A percentile compares a stretch with the other conserved stretches of the same genome.
phyloP scores from a whole-genome alignment of 2,888 invertebrate genomes.

The Latheticus oryzae region DNA sequence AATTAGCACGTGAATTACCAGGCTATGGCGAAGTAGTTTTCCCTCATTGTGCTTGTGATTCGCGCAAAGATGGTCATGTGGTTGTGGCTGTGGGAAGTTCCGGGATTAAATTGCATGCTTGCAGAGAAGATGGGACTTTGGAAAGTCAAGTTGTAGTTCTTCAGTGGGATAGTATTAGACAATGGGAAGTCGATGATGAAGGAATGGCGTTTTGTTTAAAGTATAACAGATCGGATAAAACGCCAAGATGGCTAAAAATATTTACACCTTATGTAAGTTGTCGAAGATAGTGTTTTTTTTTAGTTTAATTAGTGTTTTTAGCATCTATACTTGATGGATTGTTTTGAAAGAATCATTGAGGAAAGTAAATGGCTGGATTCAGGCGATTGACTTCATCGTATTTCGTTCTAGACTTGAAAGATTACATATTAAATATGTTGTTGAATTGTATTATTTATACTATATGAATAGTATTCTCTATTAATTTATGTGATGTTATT shows the following conservation, averaged over 20 bases:
- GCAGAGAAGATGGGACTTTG: constrained; percentile 82
- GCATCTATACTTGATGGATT: constrained; percentile 92
- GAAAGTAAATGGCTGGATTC: constrained; percentile 89
- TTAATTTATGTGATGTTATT: constrained; percentile 41
- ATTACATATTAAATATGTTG: constrained; percentile 41
- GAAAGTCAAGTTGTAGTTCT: constrained; percentile 84
- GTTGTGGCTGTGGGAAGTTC: constrained; percentile 68
- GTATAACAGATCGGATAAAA: constrained; percentile 84
- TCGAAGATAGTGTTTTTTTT: constrained; percentile 58
- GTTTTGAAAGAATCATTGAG: constrained; percentile 95
- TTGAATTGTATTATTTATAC: constrained; percentile 40
- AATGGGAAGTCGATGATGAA: constrained; percentile 93
- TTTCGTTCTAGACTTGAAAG: constrained; percentile 20
- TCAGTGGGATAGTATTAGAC: constrained; percentile 83
- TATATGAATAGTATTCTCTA: constrained; percentile 39
- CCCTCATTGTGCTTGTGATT: constrained; percentile 94
- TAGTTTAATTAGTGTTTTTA: constrained; percentile 60
- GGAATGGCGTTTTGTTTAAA: constrained; percentile 91
- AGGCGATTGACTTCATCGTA: constrained; percentile 73
- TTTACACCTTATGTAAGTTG: constrained; percentile 88
- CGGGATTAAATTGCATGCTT: constrained; percentile 83
- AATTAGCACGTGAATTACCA: constrained; percentile 84
- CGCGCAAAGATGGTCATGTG: constrained; percentile 88
- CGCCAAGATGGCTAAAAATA: constrained; percentile 86
- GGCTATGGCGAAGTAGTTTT: constrained; percentile 96